Base-by-base conservation (phyloP, 2,888 invertebrate genomes). In the Polymixis lichenea region DNA sequence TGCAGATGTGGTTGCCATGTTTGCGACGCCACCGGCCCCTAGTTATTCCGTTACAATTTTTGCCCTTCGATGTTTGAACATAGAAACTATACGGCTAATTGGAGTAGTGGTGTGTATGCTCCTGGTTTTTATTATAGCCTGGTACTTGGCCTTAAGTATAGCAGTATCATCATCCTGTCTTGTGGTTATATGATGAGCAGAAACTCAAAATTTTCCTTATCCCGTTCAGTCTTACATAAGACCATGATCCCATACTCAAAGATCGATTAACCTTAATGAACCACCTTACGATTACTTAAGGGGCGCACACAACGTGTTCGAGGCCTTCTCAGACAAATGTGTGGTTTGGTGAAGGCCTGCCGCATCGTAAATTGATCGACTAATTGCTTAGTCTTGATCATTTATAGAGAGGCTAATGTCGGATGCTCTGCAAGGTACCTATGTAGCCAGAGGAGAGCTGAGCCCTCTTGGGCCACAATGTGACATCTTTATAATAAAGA, bases 1-100 rank as follows among this genome's bases (percentile, higher is more conserved):
- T 94, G 93, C 92, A 93, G 92, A 94, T 94, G 89, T 86, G 91
- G 82, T 85, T 72, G 88, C 88, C 82, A 81, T 89, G 87, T 89
- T 89, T 86, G 84, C 85, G 78, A 78, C 76, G 72, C 83, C 80
- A 82, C 80, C 77, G 80, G 84, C 68, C 75, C 71, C 60, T 73
- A 75, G 80, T 85, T 88, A 86, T 80, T 83, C 76, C 77, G 84
- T 78, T 82, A 85, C 86, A 72, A 86, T 88, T 86, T 88, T 86
- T 83, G 80, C 56, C 77, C 65, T 82, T 77, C 77, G 56, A 72
- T 83, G 46, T 84, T 86, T 81, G 76, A 77, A 84, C 72, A 77
- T 75, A 61, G 65, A 77, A 80, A 72, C 75, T 85, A 56, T 62
- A 74, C 7, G 72, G 38, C 28, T 83, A 82, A 82, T 85, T 85